Percentiles rank a stretch among this genome's conserved stretches.
Conservation (phyloP, 2,113 vertebrate genomes). For the Gymnorhina tibicen region DNA sequence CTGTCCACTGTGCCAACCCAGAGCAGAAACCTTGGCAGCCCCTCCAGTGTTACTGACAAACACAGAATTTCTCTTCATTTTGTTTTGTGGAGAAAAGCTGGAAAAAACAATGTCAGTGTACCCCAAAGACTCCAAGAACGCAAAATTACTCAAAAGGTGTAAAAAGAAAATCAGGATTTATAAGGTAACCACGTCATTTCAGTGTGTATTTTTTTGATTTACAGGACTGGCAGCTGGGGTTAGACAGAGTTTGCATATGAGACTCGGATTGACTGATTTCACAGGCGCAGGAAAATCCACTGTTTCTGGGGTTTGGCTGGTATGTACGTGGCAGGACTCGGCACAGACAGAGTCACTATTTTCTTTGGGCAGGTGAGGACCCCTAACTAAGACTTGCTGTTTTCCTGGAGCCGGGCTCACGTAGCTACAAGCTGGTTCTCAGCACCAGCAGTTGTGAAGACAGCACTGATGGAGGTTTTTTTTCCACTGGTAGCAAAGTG, state of each 20-base stretch:
- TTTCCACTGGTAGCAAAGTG: neutral
- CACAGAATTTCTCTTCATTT: neutral
- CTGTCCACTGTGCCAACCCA: neutral
- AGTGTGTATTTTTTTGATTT: neutral
- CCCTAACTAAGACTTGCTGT: neutral
- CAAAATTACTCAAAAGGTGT: neutral
- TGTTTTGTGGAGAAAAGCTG: neutral
- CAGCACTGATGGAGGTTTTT: neutral
- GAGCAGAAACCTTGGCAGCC: neutral
- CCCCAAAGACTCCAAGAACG: neutral
- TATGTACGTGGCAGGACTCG: neutral
- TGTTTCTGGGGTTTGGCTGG: neutral
- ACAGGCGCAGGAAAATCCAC: neutral
- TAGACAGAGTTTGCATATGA: neutral
- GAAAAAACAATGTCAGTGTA: neutral
- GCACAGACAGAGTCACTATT: neutral
- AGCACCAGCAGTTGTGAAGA: neutral
- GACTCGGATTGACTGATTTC: neutral
- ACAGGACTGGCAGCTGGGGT: neutral
- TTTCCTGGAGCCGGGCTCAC: neutral
- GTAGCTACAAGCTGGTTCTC: neutral
- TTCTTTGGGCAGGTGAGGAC: neutral
- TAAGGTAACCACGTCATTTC: neutral
- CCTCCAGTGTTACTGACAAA: neutral
- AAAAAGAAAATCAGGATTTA: neutral